Evolutionary conservation across 2,113 vertebrate genomes (phyloP).

Genomic region (Stigmatopora argus): DNA sequence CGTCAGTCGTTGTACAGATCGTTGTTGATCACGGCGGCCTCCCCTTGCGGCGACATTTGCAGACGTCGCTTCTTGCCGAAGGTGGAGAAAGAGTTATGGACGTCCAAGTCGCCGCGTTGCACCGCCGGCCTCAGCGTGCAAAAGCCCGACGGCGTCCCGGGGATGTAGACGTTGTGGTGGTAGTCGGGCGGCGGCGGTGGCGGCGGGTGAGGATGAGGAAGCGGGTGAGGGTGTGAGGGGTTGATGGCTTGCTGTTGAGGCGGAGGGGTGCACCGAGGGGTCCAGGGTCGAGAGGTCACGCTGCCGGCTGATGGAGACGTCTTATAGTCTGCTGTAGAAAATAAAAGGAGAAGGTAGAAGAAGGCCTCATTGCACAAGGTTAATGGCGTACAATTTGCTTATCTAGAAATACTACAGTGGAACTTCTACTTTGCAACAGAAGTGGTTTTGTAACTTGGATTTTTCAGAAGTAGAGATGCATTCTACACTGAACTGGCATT

Average conservation of each 20-base stretch:
- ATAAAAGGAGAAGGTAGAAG: background rate
- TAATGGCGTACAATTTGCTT: background rate
- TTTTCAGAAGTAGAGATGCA: no score
- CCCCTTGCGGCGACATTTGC: constrained; percentile 75
- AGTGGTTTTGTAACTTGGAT: no score
- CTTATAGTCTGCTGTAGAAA: constrained; percentile 73
- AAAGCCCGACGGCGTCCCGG: constrained; percentile 77
- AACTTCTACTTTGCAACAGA: no score
- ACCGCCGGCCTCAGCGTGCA: constrained; percentile 73
- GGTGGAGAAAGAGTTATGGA: constrained; percentile 86
- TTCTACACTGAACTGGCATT: no score
- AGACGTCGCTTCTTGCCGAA: constrained; percentile 86
- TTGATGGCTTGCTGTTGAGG: constrained; percentile 65
- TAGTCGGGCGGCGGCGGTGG: constrained; percentile 80
- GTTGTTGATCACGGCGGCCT: constrained; percentile 80
- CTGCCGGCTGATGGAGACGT: constrained; percentile 69
- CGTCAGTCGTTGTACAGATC: constrained; percentile 75
- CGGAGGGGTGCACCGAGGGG: constrained; percentile 75
- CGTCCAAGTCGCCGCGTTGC: constrained; percentile 73
- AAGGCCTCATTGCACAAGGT: background rate
- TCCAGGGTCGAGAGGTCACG: constrained; percentile 74
- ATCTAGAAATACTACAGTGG: background rate
- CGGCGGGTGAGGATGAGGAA: constrained; percentile 37
- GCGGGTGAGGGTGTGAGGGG: constrained; percentile 34
- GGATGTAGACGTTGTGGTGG: constrained; percentile 88